Percentiles rank a stretch among this genome's conserved stretches.
phyloP scores from a whole-genome alignment of 2,888 invertebrate species.

The Hetaerina titia region DNA sequence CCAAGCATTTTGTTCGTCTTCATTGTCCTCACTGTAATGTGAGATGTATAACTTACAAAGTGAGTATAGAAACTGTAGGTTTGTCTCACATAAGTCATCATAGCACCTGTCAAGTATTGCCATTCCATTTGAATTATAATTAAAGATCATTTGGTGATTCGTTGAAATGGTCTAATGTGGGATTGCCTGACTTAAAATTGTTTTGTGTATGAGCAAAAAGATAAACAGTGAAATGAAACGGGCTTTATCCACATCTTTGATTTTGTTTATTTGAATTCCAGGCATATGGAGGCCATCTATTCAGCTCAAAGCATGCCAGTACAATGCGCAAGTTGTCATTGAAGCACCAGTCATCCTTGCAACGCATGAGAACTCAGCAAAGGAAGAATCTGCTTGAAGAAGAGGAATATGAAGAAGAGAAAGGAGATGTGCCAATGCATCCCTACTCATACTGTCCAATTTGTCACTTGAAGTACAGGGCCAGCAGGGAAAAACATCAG shows the following conservation, averaged over 20 bases:
- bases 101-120: too few species aligned
- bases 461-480: conserved; percentile 88
- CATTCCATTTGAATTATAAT: too few species aligned
- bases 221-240: not conserved
- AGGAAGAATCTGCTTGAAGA: conserved; percentile 88
- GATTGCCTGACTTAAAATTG: too few species aligned
- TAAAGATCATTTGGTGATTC: too few species aligned
- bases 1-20: conserved; percentile 83
- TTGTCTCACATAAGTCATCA: not conserved
- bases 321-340: conserved; percentile 87
- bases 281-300: conserved; percentile 87
- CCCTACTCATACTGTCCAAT: conserved; percentile 85
- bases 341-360: conserved; percentile 86
- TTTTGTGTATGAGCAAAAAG: not conserved
- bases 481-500: conserved; percentile 88
- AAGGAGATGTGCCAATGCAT: conserved; percentile 79
- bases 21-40: conserved; percentile 88
- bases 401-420: conserved; percentile 84
- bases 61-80: conserved; percentile 74
- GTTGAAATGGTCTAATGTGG: too few species aligned
- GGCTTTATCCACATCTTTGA: not conserved
- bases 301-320: conserved; percentile 84
- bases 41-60: conserved; percentile 86
- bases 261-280: conserved; percentile 73
- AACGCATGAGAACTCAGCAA: conserved; percentile 89